These are phyloP conservation scores for Perithous albicinctus DNA, from an alignment of 2,888 invertebrate genomes.

Conservation along the genomic window DNA sequence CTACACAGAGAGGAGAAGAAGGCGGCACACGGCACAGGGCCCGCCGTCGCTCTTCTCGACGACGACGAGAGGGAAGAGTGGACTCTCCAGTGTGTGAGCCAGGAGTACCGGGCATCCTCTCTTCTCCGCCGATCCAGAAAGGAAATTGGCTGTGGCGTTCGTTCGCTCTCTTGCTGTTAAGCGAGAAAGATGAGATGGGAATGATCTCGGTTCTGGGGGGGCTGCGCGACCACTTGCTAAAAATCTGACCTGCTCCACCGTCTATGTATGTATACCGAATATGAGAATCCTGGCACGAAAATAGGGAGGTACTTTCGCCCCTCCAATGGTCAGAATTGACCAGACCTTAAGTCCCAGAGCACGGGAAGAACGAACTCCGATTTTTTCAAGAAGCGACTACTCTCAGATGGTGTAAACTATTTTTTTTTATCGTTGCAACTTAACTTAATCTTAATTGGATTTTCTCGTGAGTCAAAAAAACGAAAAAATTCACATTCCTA, in stretches of 20 bases:
- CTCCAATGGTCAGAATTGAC: slow-evolving; percentile 12
- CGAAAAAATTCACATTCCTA: too few species aligned
- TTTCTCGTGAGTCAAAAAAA: too few species aligned
- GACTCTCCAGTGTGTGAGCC: too few species aligned
- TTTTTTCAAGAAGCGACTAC: too few species aligned
- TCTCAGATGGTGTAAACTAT: too few species aligned
- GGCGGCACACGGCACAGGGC: slow-evolving; percentile 46
- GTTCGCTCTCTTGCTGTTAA: slow-evolving; percentile 2
- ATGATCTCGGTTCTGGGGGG: slow-evolving; percentile 3
- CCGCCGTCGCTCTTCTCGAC: slow-evolving; percentile 43
- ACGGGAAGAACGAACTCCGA: neutral
- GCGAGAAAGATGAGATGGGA: slow-evolving; percentile 10
- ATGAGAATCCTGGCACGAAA: slow-evolving; percentile 24
- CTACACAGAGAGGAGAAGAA: slow-evolving; percentile 67
- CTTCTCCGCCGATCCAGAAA: slow-evolving; percentile 65
- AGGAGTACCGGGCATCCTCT: slow-evolving; percentile 42
- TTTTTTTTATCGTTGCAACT: too few species aligned
- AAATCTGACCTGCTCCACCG: slow-evolving; percentile 65
- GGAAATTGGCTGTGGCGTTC: slow-evolving; percentile 65
- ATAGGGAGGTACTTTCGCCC: slow-evolving; percentile 20
- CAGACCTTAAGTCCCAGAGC: neutral
- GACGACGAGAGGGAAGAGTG: slow-evolving; percentile 42
- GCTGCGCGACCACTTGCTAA: slow-evolving; percentile 39
- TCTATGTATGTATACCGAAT: slow-evolving; percentile 22
- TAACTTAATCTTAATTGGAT: too few species aligned